Evolutionary conservation across 37 sponge, comb jelly and placozoan genomes (phyloP).

Genomic region (Theonella swinhoei): DNA sequence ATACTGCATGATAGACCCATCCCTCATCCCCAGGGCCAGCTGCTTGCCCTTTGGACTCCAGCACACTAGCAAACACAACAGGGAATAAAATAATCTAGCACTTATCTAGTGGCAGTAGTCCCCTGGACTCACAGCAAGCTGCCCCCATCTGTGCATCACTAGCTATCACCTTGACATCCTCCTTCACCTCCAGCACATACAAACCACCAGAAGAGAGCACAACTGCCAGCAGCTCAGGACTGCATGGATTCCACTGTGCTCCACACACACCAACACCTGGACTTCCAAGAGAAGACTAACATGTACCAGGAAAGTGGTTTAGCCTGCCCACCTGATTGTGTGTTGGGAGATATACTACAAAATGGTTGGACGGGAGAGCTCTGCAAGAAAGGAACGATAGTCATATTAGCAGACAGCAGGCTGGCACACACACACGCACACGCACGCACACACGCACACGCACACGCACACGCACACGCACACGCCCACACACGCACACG

Average conservation of each 20-base stretch:
- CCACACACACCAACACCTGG: slow-evolving; percentile 21
- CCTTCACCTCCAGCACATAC: slow-evolving; percentile 28
- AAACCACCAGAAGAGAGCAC: slow-evolving; percentile 39
- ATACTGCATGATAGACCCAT: slow-evolving; percentile 62
- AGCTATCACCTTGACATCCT: slow-evolving; percentile 2
- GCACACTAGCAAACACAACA: slow-evolving; percentile 56
- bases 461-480: too few species aligned
- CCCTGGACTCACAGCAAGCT: slow-evolving; percentile 40
- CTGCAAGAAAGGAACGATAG: too few species aligned
- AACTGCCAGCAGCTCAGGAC: slow-evolving; percentile 24
- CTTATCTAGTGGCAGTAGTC: not conserved
- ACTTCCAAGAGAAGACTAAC: not conserved
- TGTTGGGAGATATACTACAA: not conserved
- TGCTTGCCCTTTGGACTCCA: slow-evolving; percentile 96
- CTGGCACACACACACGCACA: too few species aligned
- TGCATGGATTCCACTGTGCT: slow-evolving; percentile 55
- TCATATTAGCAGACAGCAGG: too few species aligned
- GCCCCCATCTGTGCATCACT: slow-evolving; percentile 21
- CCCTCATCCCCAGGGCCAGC: slow-evolving; percentile 74
- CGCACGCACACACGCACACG: too few species aligned
- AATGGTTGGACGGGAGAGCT: not conserved
- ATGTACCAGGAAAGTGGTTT: too few species aligned
- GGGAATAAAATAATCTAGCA: not conserved
- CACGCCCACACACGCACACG: too few species aligned
- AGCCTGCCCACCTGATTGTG: not conserved